These are phyloP conservation scores for Hydrozoanthus tunicans DNA, from an alignment of 64 coral and sea anemone species.

Conservation along the genomic window DNA sequence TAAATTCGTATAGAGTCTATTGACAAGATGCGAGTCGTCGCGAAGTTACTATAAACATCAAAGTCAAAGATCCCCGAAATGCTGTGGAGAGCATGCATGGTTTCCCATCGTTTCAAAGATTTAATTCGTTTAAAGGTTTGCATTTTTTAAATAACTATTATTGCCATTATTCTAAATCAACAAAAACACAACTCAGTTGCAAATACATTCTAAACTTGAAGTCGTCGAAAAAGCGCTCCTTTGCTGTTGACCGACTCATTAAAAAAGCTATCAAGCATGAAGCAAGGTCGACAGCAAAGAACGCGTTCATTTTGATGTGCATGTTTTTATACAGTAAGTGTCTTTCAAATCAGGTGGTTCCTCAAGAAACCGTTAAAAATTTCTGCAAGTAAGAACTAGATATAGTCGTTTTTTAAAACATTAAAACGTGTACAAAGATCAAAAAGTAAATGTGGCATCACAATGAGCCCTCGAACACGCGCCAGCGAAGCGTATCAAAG, in stretches of 20 bases:
- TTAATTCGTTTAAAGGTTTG: constrained; percentile 4
- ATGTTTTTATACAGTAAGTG: too few relatives aligned
- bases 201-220: background rate
- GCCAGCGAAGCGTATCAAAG: constrained; percentile 15
- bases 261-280: constrained; percentile 10
- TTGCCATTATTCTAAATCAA: background rate
- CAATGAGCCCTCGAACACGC: background rate
- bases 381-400: background rate
- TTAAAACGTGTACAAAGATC: background rate
- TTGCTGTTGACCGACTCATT: background rate
- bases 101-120: background rate
- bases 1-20: constrained; percentile 34
- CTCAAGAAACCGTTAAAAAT: background rate
- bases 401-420: too few relatives aligned
- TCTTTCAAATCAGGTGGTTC: background rate
- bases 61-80: constrained; percentile 49
- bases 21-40: background rate
- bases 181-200: background rate
- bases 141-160: background rate
- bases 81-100: background rate
- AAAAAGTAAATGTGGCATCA: background rate
- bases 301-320: background rate
- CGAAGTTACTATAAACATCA: background rate
- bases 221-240: background rate
- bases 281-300: background rate